Conservation (phyloP, 2,113 vertebrate genomes). For the Rafetus swinhoei region DNA sequence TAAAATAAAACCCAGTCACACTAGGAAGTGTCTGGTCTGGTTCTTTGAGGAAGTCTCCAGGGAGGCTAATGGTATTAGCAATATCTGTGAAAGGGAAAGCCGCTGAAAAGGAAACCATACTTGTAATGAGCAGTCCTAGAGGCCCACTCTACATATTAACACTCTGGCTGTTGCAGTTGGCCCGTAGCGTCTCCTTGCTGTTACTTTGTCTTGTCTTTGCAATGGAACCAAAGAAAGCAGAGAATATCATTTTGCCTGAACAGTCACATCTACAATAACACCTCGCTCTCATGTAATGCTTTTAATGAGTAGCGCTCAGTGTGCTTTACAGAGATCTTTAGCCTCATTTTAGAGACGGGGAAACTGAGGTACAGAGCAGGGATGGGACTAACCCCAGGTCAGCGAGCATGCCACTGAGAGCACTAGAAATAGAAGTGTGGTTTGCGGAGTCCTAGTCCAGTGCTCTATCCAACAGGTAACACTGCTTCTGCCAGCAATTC, state of each 20-base stretch:
- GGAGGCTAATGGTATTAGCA: neutral
- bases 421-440: neutral
- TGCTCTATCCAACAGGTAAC: neutral
- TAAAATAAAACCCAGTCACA: neutral
- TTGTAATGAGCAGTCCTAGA: neutral
- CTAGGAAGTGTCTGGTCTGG: neutral
- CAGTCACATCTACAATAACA: neutral
- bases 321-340: neutral
- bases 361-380: neutral
- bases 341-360: neutral
- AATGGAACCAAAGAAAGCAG: neutral
- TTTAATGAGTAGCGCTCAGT: neutral
- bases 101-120: neutral
- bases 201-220: neutral
- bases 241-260: neutral
- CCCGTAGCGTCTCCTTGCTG: neutral
- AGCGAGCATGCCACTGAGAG: neutral
- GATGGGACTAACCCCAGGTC: neutral
- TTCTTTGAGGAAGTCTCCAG: neutral
- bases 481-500: neutral
- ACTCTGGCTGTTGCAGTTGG: neutral
- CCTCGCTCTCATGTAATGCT: neutral
- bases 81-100: neutral
- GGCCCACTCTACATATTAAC: slow-evolving; percentile 4
- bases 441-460: neutral